A percentile compares a stretch with the other conserved stretches of the same genome.
These are phyloP conservation scores for Ramphastos sulfuratus DNA, from an alignment of 2,113 vertebrate genomes.

Conservation along the genomic window DNA sequence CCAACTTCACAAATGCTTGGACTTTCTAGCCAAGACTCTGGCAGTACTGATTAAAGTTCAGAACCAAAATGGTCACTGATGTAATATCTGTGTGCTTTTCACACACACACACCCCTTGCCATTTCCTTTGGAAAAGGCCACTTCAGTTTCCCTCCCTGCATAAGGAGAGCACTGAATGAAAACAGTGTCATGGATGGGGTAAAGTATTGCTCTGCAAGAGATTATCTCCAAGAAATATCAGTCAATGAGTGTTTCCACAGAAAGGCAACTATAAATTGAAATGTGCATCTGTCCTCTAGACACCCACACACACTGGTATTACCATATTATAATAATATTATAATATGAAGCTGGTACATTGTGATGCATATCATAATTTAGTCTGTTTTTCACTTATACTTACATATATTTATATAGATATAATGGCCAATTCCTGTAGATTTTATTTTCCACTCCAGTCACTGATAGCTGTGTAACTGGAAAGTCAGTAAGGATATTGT, in stretches of 20 bases:
- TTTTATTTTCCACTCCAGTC: neutral
- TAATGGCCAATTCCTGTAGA: neutral
- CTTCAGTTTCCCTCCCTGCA: neutral
- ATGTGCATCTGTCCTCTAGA: neutral
- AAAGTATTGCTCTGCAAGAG: neutral
- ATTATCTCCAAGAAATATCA: neutral
- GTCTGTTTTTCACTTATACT: neutral
- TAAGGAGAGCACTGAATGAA: neutral
- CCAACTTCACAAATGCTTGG: neutral
- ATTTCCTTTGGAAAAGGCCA: neutral
- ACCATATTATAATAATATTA: neutral
- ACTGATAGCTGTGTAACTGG: neutral
- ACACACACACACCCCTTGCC: neutral
- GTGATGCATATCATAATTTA: neutral
- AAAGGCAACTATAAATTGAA: neutral
- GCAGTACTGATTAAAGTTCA: neutral
- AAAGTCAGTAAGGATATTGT: neutral
- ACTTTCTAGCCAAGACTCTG: neutral
- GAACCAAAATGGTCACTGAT: neutral
- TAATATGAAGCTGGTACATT: neutral
- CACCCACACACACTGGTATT: neutral
- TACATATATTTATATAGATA: neutral
- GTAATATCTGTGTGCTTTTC: neutral
- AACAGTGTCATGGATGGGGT: neutral
- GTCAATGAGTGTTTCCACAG: neutral